A percentile compares a stretch with the other conserved stretches of the same genome.
Conservation (phyloP, 1,140 invertebrate species). For the Drosophila neocordata region DNA sequence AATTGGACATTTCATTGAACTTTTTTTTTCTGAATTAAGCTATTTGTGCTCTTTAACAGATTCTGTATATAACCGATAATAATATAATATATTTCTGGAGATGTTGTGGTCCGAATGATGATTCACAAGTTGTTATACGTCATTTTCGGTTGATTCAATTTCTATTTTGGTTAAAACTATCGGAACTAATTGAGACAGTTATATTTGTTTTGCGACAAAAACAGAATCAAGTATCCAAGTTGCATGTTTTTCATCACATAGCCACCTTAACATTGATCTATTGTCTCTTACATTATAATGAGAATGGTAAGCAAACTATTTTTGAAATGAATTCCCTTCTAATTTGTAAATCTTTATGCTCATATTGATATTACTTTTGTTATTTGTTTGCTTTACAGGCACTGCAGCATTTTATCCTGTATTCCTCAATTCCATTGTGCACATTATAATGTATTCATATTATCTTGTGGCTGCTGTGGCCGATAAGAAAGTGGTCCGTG, state of each 20-base stretch:
- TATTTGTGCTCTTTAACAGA: slow-evolving; percentile 17
- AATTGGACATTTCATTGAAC: neutral
- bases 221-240: slow-evolving; percentile 88
- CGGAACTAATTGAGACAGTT: slow-evolving; percentile 88
- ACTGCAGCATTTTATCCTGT: slow-evolving; percentile 90
- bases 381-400: slow-evolving; percentile 83
- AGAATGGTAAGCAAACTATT: slow-evolving; percentile 39
- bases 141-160: slow-evolving; percentile 82
- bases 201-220: slow-evolving; percentile 93
- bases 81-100: slow-evolving; percentile 54
- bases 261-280: slow-evolving; percentile 89
- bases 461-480: slow-evolving; percentile 92
- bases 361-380: neutral
- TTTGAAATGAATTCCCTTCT: neutral
- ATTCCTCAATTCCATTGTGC: slow-evolving; percentile 90
- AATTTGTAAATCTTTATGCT: too few relatives aligned
- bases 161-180: slow-evolving; percentile 84
- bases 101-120: slow-evolving; percentile 36
- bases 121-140: slow-evolving; percentile 16
- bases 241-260: slow-evolving; percentile 90
- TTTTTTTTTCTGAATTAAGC: neutral
- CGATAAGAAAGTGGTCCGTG: slow-evolving; percentile 62
- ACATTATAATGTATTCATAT: slow-evolving; percentile 92
- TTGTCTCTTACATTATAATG: slow-evolving; percentile 86
- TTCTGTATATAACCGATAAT: slow-evolving; percentile 31